Conservation (phyloP, 2,888 invertebrate species). For the Smittia sp. region DNA sequence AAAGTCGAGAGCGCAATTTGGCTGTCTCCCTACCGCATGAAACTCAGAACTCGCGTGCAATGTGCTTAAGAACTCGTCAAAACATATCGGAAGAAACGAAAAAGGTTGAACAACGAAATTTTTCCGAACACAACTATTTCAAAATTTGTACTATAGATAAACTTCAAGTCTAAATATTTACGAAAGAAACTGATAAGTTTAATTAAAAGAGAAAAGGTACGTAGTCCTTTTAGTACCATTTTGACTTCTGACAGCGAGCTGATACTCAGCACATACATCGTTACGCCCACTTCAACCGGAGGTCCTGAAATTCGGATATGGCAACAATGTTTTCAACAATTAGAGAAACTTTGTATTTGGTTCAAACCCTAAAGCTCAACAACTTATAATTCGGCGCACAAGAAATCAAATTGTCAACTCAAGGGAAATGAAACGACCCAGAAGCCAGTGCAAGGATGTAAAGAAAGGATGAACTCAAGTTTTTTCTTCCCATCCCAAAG, state of each 20-base stretch:
- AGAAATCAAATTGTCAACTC: not conserved
- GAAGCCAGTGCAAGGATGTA: constrained; percentile 2
- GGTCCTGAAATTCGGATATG: constrained; percentile 70
- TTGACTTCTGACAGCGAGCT: constrained; percentile 97
- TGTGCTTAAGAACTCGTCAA: constrained; percentile 32
- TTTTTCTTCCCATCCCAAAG: not conserved
- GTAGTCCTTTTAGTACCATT: constrained; percentile 69
- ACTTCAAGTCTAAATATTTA: constrained; percentile 16
- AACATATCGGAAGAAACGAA: constrained; percentile 17
- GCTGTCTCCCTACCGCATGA: not conserved
- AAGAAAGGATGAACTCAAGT: not conserved
- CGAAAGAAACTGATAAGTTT: not conserved
- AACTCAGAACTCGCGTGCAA: constrained; percentile 26
- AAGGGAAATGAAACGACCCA: not conserved
- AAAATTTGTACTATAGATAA: constrained; percentile 7
- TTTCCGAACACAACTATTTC: constrained; percentile 12
- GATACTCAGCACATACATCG: constrained; percentile 98
- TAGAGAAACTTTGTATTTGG: not conserved
- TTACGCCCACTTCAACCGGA: constrained; percentile 96
- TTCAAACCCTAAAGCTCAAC: no score
- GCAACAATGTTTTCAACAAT: constrained; percentile 8
- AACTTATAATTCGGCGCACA: not conserved
- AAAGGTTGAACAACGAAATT: not conserved
- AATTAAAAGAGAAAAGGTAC: constrained; percentile 16
- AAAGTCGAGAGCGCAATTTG: not conserved